Evolutionary conservation across 2,888 invertebrate genomes (phyloP).

Genomic region (Phania funesta): DNA sequence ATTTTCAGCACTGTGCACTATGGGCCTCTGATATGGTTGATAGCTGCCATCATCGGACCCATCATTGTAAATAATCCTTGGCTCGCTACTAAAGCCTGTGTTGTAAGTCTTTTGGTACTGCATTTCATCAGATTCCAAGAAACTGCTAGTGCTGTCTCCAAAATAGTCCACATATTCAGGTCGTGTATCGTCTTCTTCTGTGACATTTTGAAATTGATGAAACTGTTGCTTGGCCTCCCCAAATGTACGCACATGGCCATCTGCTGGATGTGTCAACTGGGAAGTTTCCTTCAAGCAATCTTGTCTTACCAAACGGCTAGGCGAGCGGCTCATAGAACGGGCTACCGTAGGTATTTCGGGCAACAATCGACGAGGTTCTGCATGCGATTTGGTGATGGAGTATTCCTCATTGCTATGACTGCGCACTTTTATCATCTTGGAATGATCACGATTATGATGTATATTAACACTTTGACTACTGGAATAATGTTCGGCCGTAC

Average conservation of each 20-base stretch:
- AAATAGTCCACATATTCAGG: slow-evolving; percentile 77
- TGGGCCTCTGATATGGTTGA: slow-evolving; percentile 71
- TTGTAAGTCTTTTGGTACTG: slow-evolving; percentile 78
- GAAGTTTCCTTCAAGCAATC: slow-evolving; percentile 78
- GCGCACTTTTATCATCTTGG: slow-evolving; percentile 80
- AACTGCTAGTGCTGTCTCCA: slow-evolving; percentile 75
- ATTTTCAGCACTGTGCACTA: slow-evolving; percentile 76
- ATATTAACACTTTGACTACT: slow-evolving; percentile 79
- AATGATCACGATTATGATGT: slow-evolving; percentile 76
- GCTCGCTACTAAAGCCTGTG: slow-evolving; percentile 77
- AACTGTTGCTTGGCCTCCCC: slow-evolving; percentile 79
- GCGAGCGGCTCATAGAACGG: slow-evolving; percentile 73
- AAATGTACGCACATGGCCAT: slow-evolving; percentile 75
- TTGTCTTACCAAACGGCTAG: slow-evolving; percentile 78
- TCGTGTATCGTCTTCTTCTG: slow-evolving; percentile 75
- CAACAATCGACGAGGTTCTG: slow-evolving; percentile 76
- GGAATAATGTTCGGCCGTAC: slow-evolving; percentile 76
- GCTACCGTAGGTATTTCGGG: slow-evolving; percentile 77
- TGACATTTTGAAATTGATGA: slow-evolving; percentile 75
- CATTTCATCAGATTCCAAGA: slow-evolving; percentile 77
- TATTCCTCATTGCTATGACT: slow-evolving; percentile 80
- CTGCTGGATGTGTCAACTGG: slow-evolving; percentile 36
- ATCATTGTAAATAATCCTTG: slow-evolving; percentile 77
- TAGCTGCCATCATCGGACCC: slow-evolving; percentile 74
- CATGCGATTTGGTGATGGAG: slow-evolving; percentile 74